phyloP scores from a whole-genome alignment of 2,888 invertebrate species.

The Thumatha senex region DNA sequence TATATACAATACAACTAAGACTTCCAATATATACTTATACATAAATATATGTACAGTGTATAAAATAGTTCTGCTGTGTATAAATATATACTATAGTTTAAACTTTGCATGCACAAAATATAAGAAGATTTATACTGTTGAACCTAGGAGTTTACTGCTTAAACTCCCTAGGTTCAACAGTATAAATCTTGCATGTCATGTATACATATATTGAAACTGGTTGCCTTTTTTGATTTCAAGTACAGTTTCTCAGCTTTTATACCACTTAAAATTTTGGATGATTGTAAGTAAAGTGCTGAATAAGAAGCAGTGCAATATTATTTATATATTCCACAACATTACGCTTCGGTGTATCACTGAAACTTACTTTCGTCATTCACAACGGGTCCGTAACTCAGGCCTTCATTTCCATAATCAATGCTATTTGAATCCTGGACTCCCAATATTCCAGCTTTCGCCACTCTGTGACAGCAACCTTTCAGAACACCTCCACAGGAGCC shows the following conservation, averaged over 20 bases:
- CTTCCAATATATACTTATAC: neutral
- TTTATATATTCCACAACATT: slow-evolving; percentile 31
- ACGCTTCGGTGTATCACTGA: slow-evolving; percentile 46
- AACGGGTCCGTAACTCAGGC: slow-evolving; percentile 88
- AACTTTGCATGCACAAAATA: neutral
- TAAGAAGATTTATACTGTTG: neutral
- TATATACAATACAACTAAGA: neutral
- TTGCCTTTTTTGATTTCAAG: too few species aligned
- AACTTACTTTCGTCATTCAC: slow-evolving; percentile 91
- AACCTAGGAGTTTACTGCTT: too few species aligned
- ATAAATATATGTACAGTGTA: too few species aligned
- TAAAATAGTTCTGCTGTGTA: neutral
- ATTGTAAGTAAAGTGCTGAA: slow-evolving; percentile 16
- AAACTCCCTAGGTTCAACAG: too few species aligned
- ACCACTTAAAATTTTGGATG: too few species aligned
- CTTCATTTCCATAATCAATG: slow-evolving; percentile 85
- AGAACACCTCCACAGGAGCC: slow-evolving; percentile 92
- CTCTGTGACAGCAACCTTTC: slow-evolving; percentile 94
- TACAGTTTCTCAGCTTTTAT: too few species aligned
- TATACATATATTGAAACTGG: too few species aligned
- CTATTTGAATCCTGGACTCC: slow-evolving; percentile 86
- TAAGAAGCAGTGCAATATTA: slow-evolving; percentile 28
- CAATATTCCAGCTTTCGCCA: slow-evolving; percentile 85
- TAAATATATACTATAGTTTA: neutral
- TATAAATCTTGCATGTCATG: too few species aligned